Percentiles rank a stretch among this genome's conserved stretches.
phyloP scores from a whole-genome alignment of 2,888 invertebrate genomes.

The Synergus itoensis region DNA sequence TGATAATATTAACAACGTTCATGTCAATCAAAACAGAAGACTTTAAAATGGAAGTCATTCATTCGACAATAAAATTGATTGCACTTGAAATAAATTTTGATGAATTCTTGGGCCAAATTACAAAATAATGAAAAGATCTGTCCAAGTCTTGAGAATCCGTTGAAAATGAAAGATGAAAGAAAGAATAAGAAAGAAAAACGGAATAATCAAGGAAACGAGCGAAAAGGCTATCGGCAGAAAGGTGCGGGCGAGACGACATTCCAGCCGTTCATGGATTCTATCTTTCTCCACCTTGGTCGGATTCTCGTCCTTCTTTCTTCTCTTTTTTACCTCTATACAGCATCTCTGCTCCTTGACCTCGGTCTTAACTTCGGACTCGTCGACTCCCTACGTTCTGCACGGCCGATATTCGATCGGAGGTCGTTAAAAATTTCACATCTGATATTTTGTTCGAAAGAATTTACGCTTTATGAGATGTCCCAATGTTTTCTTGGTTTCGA shows the following conservation, averaged over 20 bases:
- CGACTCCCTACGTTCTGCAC: constrained; percentile 46
- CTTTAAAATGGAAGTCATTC: background rate
- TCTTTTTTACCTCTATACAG: constrained; percentile 40
- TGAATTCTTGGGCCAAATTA: background rate
- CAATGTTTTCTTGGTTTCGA: background rate
- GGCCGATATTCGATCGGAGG: constrained; percentile 36
- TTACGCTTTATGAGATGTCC: background rate
- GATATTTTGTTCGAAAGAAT: constrained; percentile 23
- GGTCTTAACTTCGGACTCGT: constrained; percentile 49
- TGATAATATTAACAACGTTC: constrained; percentile 24
- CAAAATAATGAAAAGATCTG: background rate
- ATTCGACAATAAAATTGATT: background rate
- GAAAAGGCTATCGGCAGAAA: constrained; percentile 54
- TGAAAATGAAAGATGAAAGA: background rate
- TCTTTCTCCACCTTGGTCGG: constrained; percentile 51
- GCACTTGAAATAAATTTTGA: background rate
- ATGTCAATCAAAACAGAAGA: constrained; percentile 18
- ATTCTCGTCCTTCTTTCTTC: constrained; percentile 44
- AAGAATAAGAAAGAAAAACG: constrained; percentile 46
- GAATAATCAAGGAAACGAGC: constrained; percentile 49
- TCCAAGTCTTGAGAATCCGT: background rate
- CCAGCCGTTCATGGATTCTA: constrained; percentile 56
- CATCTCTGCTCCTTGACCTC: constrained; percentile 56
- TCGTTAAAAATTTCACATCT: constrained; percentile 31
- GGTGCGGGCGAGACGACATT: constrained; percentile 62